These are phyloP conservation scores for Physeter macrocephalus DNA, from an alignment of 2,113 vertebrate species.

Conservation along the genomic window DNA sequence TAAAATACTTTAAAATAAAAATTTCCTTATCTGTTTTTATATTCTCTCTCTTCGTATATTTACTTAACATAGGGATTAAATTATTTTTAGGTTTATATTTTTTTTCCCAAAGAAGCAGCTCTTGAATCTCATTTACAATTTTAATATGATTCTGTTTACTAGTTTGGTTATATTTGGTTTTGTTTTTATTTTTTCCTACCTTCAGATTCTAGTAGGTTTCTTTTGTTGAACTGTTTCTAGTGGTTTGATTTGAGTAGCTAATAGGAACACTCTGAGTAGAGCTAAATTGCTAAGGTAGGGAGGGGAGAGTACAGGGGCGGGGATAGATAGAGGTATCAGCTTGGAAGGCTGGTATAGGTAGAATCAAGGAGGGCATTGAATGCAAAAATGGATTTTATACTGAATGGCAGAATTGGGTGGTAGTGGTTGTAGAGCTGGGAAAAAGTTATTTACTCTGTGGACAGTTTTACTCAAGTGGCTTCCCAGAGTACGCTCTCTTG, in stretches of 20 bases:
- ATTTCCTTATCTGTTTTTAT: not conserved
- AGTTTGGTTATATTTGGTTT: constrained; percentile 1
- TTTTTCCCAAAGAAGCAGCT: not conserved
- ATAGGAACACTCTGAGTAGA: not conserved
- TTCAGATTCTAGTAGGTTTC: not conserved
- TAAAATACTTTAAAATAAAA: not conserved
- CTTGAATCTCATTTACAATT: constrained; percentile 41
- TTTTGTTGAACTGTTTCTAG: not conserved
- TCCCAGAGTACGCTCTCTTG: not conserved
- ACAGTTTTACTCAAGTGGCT: not conserved
- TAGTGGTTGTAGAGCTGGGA: not conserved
- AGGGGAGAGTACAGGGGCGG: not conserved
- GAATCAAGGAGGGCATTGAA: not conserved
- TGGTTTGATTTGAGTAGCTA: not conserved
- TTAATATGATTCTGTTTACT: not conserved
- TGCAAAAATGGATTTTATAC: not conserved
- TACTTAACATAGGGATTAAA: not conserved
- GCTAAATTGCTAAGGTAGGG: not conserved
- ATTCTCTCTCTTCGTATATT: not conserved
- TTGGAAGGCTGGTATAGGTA: not conserved
- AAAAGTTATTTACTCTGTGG: not conserved
- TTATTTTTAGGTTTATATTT: not conserved
- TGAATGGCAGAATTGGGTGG: not conserved
- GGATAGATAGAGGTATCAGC: too few relatives aligned
- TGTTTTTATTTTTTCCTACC: constrained; percentile 27